Base-by-base conservation (phyloP, 1,140 invertebrate species). In the Holcopasites calliopsidis region DNA sequence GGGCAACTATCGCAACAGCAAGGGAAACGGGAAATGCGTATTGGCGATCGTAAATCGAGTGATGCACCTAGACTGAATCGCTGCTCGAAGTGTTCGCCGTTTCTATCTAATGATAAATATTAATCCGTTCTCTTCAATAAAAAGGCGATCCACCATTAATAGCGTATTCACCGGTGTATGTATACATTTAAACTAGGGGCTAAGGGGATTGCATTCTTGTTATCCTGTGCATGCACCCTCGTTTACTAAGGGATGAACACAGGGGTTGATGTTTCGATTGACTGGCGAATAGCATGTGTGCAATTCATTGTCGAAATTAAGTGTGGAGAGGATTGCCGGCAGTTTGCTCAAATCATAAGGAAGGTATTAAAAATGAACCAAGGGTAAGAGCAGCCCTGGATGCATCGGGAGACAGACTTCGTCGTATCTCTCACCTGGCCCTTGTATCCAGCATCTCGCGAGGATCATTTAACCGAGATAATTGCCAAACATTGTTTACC, bases 401-500 rank as follows among this genome's bases (percentile, higher is more conserved):
- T n/a, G n/a, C n/a, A n/a, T n/a, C n/a, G n/a, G n/a, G n/a, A n/a
- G n/a, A n/a, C n/a, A n/a, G n/a, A n/a, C n/a, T n/a, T n/a, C n/a
- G n/a, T n/a, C n/a, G n/a, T n/a, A 44, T 42, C 65, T n/a, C 21
- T 54, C 71, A 54, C 57, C 44, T 42, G 55, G 33, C 33, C 47
- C 40, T 50, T 73, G 77, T 54, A 75, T 75, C 69, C 81, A 80
- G 76, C 79, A 79, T 83, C 81, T 84, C 80, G 47, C 65, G 86
- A 85, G 88, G 89, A 91, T 91, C 89, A 90, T 90, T 91, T 89
- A 89, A 87, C 88, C 84, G 84, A 88, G 87, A 91, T 92, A 92
- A 92, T 91, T 92, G 85, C 88, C 90, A 89, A 90, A 91, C 90
- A 91, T 92, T 91, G 90, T 91, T 91, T 89, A 89, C 86, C 90